Percentiles rank a stretch among this genome's conserved stretches.
Conservation (phyloP, 2,888 invertebrate genomes). For the Tanytarsus gracilentus region DNA sequence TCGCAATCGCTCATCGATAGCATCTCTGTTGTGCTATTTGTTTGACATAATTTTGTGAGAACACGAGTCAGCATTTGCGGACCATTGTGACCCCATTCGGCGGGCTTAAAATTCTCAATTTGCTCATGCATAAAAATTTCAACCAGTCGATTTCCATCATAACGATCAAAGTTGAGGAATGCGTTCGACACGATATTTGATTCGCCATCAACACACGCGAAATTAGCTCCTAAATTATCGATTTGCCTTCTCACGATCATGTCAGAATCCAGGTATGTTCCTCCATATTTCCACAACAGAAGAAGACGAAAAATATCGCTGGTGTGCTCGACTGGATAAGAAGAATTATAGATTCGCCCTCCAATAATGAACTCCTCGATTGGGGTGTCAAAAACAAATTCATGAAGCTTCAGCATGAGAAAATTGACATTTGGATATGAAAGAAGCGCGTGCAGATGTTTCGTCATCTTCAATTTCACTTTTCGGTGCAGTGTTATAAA, state of each 20-base stretch:
- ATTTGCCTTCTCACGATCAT: neutral
- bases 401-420: neutral
- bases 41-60: neutral
- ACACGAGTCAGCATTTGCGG: neutral
- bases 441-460: neutral
- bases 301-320: neutral
- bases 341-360: neutral
- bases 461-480: neutral
- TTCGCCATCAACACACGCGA: neutral
- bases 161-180: neutral
- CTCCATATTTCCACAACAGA: neutral
- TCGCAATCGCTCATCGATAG: neutral
- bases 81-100: neutral
- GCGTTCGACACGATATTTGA: neutral
- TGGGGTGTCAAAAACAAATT: neutral
- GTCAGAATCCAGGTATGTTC: neutral
- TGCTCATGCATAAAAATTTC: neutral
- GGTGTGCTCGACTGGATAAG: neutral
- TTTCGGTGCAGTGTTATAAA: neutral
- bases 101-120: neutral
- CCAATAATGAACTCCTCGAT: neutral
- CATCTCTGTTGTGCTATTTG: neutral
- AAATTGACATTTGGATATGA: conserved; percentile 4
- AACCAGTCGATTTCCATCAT: neutral
- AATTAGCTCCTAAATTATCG: neutral